These are phyloP conservation scores for Eupithecia pulchellata DNA, from an alignment of 2,888 invertebrate species.

Conservation along the genomic window DNA sequence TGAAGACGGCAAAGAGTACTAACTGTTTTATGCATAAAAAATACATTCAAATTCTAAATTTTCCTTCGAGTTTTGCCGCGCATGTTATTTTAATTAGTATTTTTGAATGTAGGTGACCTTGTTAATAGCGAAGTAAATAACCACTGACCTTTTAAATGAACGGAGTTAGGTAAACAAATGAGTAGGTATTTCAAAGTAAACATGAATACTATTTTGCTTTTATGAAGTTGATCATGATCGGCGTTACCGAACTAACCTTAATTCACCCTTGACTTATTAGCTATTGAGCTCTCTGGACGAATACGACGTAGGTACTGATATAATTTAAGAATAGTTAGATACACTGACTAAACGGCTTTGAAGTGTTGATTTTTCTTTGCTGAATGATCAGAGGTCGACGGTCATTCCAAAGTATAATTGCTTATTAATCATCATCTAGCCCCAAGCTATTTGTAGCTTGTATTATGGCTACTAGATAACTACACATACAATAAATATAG, in stretches of 20 bases:
- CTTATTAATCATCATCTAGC: too few relatives aligned
- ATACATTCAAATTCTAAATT: neutral
- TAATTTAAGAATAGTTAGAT: neutral
- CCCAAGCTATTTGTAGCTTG: too few relatives aligned
- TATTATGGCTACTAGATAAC: too few relatives aligned
- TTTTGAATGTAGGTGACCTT: conserved; percentile 5
- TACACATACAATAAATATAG: too few relatives aligned
- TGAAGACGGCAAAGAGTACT: too few relatives aligned
- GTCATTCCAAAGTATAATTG: neutral
- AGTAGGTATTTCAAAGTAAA: neutral
- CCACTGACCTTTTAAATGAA: neutral
- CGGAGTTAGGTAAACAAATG: neutral
- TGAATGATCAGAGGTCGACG: neutral
- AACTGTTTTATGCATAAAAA: neutral
- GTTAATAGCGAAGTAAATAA: neutral
- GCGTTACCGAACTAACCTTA: neutral
- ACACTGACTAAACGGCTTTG: neutral
- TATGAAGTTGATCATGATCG: neutral
- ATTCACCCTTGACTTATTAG: neutral
- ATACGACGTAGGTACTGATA: neutral
- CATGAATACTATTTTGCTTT: neutral
- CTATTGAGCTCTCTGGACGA: neutral
- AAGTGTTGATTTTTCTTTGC: neutral
- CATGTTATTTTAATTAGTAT: neutral
- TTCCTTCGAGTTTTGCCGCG: neutral